These are phyloP conservation scores for Bujurquina vittata DNA, from an alignment of 2,113 vertebrate species.

Conservation along the genomic window DNA sequence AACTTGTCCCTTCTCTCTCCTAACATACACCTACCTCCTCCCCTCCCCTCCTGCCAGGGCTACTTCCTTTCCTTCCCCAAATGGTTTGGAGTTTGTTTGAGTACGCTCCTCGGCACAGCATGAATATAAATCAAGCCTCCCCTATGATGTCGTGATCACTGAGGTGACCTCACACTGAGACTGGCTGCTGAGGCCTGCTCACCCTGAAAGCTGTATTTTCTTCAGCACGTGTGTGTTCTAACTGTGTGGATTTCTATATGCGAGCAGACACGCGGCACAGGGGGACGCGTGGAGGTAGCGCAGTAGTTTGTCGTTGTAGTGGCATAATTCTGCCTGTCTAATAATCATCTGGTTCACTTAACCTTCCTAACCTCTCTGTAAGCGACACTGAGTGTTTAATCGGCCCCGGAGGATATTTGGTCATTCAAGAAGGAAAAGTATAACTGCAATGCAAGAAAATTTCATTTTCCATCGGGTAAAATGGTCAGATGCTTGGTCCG, in stretches of 20 bases:
- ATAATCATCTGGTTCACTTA: conserved; percentile 58
- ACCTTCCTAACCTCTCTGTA: conserved; percentile 54
- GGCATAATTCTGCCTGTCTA: conserved; percentile 54
- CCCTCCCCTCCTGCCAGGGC: not conserved
- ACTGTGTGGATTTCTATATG: not conserved
- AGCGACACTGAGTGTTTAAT: conserved; percentile 74
- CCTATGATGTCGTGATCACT: conserved; percentile 46
- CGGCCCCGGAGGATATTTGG: conserved; percentile 39
- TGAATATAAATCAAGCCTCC: conserved; percentile 59
- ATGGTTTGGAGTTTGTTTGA: conserved; percentile 45
- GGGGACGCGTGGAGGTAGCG: conserved; percentile 42
- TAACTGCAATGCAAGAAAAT: conserved; percentile 42
- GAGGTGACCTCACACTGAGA: conserved; percentile 50
- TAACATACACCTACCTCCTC: not conserved
- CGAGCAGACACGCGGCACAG: conserved; percentile 5
- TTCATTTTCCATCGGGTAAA: conserved; percentile 35
- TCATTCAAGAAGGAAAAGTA: conserved; percentile 8
- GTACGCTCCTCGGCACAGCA: conserved; percentile 25
- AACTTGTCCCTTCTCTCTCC: not conserved
- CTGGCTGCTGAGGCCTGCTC: conserved; percentile 34
- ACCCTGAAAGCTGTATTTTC: conserved; percentile 22
- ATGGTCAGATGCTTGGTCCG: conserved; percentile 10
- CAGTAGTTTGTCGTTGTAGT: conserved; percentile 62
- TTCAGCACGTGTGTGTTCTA: not conserved
- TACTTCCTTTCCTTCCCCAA: not conserved